Evolutionary conservation across 2,888 invertebrate species (phyloP), one percentile per base, ranked within the genome.

Genomic region (Acleris cristana): DNA sequence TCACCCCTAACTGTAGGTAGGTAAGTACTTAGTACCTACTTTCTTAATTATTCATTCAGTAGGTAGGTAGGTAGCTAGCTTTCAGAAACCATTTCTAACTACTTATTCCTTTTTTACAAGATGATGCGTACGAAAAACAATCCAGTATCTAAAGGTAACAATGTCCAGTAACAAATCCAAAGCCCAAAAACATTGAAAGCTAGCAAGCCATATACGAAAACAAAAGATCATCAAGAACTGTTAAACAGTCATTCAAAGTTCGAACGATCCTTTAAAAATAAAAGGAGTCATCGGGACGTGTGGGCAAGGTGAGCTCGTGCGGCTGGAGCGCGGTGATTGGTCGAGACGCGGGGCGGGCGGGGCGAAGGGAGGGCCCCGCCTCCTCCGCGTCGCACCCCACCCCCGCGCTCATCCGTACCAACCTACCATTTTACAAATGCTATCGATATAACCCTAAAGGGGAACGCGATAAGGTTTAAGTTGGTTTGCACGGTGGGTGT

Each of bases 241-340:
- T 21, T 44, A 56, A 55, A 14, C 52, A 53, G 53, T 26, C 14
- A 52, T 45, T 52, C 56, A 62, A 58, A 64, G 58, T 18, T 56
- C 55, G 57, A 63, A 76, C 59, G 65, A 53, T 65, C 53, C 58
- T 51, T 63, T 45, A 64, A 64, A 65, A 60, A 69, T 65, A 70
- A 89, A 88, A 88, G 85, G 85, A 84, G 81, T 79, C 78, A 75
- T 74, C 82, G 86, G 90, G 89, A 90, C 92, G 92, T 85, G 83
- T 86, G 83, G 85, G 83, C 90, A 91, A 92, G 88, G 92, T 92
- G 81, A 89, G 84, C 81, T 87, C 90, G 88, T 83, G 76, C 84
- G 83, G 82, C 72, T 79, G 86, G 71, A 72, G 83, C 74, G 79
- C 85, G 71, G 77, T 79, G 82, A 92, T 92, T 92, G 92, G 92